Evolutionary conservation across 1,140 invertebrate species (phyloP), one percentile per base, ranked within the genome.

Genomic region (Trichoplusia ni): DNA sequence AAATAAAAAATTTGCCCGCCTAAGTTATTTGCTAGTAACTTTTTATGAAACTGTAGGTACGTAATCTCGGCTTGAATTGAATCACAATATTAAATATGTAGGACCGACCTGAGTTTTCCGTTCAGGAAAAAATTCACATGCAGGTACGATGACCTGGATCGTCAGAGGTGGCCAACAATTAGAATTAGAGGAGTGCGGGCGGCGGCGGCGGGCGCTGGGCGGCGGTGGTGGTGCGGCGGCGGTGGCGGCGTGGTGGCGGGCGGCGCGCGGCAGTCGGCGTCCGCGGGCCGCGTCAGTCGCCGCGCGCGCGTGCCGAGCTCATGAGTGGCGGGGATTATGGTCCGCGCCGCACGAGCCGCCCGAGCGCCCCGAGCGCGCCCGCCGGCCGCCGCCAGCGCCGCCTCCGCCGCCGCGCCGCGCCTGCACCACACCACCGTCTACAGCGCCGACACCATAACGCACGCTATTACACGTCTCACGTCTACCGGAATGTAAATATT

Each of bases 401-500:
- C 64, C 66, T 71, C 70, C 60, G 46, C 40, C 72, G 64, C 72
- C 72, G 69, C 74, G 70, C 72, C 66, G 71, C 70, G 68, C 69
- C 58, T 49, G 53, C 62, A 42, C 72, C 40, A 47, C 66, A 37
- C 49, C 65, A 62, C 67, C 73, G 63, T 63, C 73, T 71, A 67
- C 70, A 54, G 69, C 71, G 68, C 76, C 72, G 76, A 75, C 67
- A 75, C 73, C 82, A 73, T 80, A 84, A 79, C 80, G 73, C 81
- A 82, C 80, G 70, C 78, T 77, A 80, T 75, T 75, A 79, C 78
- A 75, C 79, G 67, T 79, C 81, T 80, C 76, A 80, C 83, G 67
- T 77, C 82, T 79, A 77, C 66, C 79, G 79, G 77, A 88, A 90
- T 88, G 85, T 90, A 90, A 90, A 90, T 87, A 90, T 88, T 88